These are phyloP conservation scores for Tupiocoris notatus DNA, from an alignment of 2,888 invertebrate species.

Conservation along the genomic window DNA sequence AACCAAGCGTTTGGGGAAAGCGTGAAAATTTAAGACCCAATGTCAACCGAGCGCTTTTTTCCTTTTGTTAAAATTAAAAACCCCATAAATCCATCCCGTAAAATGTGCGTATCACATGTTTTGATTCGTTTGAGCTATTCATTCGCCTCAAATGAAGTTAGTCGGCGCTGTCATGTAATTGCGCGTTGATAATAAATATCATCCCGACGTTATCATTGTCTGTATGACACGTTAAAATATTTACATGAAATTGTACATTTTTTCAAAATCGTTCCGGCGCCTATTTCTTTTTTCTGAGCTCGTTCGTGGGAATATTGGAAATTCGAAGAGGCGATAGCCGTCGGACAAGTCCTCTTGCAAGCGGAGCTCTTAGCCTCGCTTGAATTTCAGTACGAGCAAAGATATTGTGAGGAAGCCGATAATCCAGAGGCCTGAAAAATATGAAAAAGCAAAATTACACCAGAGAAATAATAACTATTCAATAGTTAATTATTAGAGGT, in stretches of 20 bases:
- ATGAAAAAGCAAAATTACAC: too few relatives aligned
- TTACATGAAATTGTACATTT: constrained; percentile 34
- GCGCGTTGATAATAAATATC: constrained; percentile 37
- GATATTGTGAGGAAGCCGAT: constrained; percentile 76
- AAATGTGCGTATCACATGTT: constrained; percentile 42
- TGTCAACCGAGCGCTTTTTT: too few relatives aligned
- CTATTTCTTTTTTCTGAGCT: too few relatives aligned
- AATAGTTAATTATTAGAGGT: too few relatives aligned
- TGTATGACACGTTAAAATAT: constrained; percentile 46
- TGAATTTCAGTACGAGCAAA: constrained; percentile 74
- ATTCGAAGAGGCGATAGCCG: background rate
- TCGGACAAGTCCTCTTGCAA: background rate
- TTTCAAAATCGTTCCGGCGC: too few relatives aligned
- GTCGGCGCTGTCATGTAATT: constrained; percentile 11
- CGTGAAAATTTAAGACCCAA: background rate
- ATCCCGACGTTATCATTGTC: constrained; percentile 7
- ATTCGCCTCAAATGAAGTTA: background rate
- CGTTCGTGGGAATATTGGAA: background rate
- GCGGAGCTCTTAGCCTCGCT: constrained; percentile 69
- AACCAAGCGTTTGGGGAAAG: too few relatives aligned
- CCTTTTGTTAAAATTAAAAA: background rate
- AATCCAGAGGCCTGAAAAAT: constrained; percentile 67
- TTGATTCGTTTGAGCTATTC: constrained; percentile 41
- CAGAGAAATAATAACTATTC: too few relatives aligned
- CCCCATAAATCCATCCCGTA: background rate